Percentiles rank a stretch among this genome's conserved stretches.
phyloP scores from a whole-genome alignment of 2,797 vertebrate species.

The Melanotaenia maccullochi region DNA sequence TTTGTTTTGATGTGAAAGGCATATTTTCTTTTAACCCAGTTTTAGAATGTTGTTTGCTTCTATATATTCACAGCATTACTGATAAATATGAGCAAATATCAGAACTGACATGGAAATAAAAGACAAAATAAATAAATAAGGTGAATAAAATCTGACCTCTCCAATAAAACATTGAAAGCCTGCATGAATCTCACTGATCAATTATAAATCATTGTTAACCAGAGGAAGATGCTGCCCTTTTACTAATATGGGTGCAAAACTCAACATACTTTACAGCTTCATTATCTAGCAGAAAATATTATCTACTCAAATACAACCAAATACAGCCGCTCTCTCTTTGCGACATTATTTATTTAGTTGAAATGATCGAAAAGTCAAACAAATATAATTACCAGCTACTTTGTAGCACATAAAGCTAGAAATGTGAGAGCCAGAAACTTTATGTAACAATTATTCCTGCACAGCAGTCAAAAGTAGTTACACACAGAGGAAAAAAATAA shows the following conservation, averaged over 20 bases:
- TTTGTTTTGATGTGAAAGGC: constrained; percentile 29
- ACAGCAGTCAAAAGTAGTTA: constrained; percentile 3
- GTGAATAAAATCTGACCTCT: constrained; percentile 23
- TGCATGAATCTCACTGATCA: constrained; percentile 42
- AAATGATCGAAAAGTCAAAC: constrained; percentile 17
- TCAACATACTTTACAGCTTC: constrained; percentile 40
- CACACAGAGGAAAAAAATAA: neutral
- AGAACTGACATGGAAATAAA: constrained; percentile 12
- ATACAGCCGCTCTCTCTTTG: constrained; percentile 17
- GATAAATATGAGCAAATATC: constrained; percentile 7
- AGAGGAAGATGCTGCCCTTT: constrained; percentile 46
- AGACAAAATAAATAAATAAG: neutral
- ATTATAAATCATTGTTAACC: constrained; percentile 62
- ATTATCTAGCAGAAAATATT: constrained; percentile 15
- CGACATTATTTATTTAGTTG: neutral
- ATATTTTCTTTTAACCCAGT: constrained; percentile 6
- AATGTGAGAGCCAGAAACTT: constrained; percentile 14
- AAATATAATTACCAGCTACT: constrained; percentile 4
- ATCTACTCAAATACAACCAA: constrained; percentile 28
- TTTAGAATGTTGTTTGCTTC: neutral
- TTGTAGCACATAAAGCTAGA: neutral
- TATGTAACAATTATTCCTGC: constrained; percentile 7
- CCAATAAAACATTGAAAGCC: constrained; percentile 23
- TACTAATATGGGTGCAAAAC: constrained; percentile 43
- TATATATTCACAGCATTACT: constrained; percentile 6